Evolutionary conservation across 1,140 invertebrate genomes (phyloP).

Genomic region (Wasmannia auropunctata): DNA sequence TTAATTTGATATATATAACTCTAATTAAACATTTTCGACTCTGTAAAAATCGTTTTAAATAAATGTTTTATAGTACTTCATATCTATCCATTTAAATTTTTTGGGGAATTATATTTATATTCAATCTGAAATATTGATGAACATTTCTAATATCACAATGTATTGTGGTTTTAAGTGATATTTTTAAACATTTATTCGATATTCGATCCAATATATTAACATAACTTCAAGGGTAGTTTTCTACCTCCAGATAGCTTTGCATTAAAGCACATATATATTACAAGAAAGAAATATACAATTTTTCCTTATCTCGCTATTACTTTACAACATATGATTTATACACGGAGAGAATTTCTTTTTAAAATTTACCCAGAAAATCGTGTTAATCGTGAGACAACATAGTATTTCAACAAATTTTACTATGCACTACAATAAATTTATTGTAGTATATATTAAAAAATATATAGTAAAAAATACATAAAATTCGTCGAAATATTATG

Average conservation of each 20-base stretch:
- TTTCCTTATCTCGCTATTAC: not conserved
- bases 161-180: not conserved
- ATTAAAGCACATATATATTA: not conserved
- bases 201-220: not conserved
- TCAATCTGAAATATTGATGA: not conserved
- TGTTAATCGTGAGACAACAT: too few species aligned
- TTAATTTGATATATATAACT: slow-evolving; percentile 4
- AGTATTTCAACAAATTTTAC: too few species aligned
- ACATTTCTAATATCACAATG: not conserved
- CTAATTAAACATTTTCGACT: not conserved
- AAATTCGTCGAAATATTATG: too few species aligned
- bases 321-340: not conserved
- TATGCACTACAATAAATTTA: too few species aligned
- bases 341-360: too few species aligned
- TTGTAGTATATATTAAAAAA: too few species aligned
- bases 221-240: not conserved
- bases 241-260: not conserved
- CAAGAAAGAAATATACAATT: not conserved
- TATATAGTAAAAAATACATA: too few species aligned
- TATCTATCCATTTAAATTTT: not conserved
- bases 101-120: slow-evolving; percentile 5
- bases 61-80: slow-evolving; percentile 3
- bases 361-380: too few species aligned
- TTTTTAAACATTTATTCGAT: not conserved
- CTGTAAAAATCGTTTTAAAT: not conserved